Evolutionary conservation across 2,113 vertebrate species (phyloP), one percentile per base, ranked within the genome.

Genomic region (Protomyctophum bolini): DNA sequence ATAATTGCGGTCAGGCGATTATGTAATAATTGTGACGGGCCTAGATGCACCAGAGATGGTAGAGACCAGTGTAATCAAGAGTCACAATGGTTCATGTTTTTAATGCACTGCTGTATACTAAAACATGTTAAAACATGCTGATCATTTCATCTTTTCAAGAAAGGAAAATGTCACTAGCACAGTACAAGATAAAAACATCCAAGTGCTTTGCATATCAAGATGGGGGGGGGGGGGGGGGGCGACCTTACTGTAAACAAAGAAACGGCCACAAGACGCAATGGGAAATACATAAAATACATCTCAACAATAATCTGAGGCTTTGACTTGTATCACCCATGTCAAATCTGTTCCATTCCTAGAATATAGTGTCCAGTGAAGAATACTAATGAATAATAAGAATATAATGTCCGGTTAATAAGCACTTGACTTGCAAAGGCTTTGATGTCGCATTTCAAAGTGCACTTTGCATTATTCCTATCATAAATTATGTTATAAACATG

Each of bases 151-250:
- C 47, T 33, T 79, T 50, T 75, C 66, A 55, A 58, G 56, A 57
- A 45, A 66, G 69, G 69, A 74, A 60, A 73, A 74, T 68, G 56
- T 69, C 75, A 87, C 80, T 70, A 86, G 79, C 75, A 87, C 81
- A 68, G 70, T 75, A 87, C 82, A 69, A 60, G 68, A 52, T 51
- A 51, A 73, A 82, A 76, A 83, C 73, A 9, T 67, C 21, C 41
- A 79, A 81, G 47, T 63, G 56, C 41, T 75, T 28, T 56, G 65
- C 29, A 41, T 33, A 57, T 64, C 47, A 60, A 73, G 56, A 73
- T 29, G 29, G 41, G 33, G 33, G 29, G 47, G 41, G 33, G 70
- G 45, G 29, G 41, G 33, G 33, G 29, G 47, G 41, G 33, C 58
- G 48, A 73, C 66, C 3, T 0, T 41, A 41, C 33, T 41, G 33